Base-by-base conservation (phyloP, 2,113 vertebrate species). In the Neodontobutis hainanensis region DNA sequence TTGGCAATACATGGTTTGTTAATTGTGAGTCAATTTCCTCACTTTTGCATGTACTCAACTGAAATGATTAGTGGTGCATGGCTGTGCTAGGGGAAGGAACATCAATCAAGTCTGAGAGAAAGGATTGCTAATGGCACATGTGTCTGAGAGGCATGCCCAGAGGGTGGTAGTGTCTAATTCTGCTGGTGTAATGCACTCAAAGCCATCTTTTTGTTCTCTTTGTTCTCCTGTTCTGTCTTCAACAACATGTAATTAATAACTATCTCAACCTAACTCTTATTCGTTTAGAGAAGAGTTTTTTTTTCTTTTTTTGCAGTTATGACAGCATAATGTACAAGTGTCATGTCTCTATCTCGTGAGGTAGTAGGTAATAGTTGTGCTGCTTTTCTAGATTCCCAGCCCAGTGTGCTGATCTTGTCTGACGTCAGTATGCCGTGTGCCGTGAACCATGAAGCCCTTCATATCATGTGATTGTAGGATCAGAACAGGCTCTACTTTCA, bases 21-120 rank as follows among this genome's bases (percentile, higher is more conserved):
- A 87, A 89, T 87, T 74, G 78, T 79, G 83, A 80, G 81, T 87
- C 81, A 84, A 86, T 89, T 80, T 81, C 73, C 73, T 47, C 73
- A 79, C 73, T 83, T 84, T 81, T 82, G 68, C 35, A 8, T 48
- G 62, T 65, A 46, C 86, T 85, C 73, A 50, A 77, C 85, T 87
- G 70, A 85, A 89, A 87, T 87, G 82, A 90, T 90, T 87, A 87
- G 90, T 78, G 87, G 87, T n/a, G 75, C 85, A 82, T 75, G 85
- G 70, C 77, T 77, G 76, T 81, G 76, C 83, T 53, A 53, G 50
- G 65, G 82, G 75, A 62, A 70, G 74, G 59, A 61, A 62, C 82
- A 88, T 91, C 85, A 86, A 85, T 89, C 82, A 85, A 74, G 79
- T 70, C 76, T 75, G 68, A 81, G 75, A 82, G 77, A 83, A 87